A percentile compares a stretch with the other conserved stretches of the same genome.
Conservation (phyloP, 92 coral and sea anemone genomes). For the Phenganax stokvisi region DNA sequence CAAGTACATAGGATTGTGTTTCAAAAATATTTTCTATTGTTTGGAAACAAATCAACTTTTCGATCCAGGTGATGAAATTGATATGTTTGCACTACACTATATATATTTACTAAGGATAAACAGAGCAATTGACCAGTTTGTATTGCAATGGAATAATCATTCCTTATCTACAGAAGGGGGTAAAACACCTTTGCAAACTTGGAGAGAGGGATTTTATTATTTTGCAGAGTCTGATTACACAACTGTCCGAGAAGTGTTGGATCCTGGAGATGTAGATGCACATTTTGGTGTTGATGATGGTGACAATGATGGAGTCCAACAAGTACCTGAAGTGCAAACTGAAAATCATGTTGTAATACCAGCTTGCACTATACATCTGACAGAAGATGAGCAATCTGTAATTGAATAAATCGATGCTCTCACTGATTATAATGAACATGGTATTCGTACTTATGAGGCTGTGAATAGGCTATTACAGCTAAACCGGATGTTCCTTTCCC, state of each 20-base stretch:
- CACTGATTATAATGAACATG: too few species aligned
- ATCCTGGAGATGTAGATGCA: constrained; percentile 24
- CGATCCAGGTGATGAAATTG: constrained; percentile 38
- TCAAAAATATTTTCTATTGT: constrained; percentile 40
- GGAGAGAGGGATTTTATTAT: constrained; percentile 50
- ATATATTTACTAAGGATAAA: constrained; percentile 30
- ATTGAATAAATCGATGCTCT: too few species aligned
- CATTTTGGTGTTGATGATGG: constrained; percentile 48
- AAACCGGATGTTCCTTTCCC: too few species aligned
- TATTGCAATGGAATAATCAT: constrained; percentile 51
- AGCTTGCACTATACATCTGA: constrained; percentile 26
- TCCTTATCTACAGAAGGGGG: constrained; percentile 29
- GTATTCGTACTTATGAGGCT: too few species aligned
- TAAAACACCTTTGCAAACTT: constrained; percentile 35
- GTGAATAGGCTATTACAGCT: too few species aligned
- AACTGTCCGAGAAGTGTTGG: constrained; percentile 37
- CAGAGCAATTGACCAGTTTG: constrained; percentile 33
- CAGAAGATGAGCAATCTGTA: constrained; percentile 8
- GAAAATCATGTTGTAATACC: constrained; percentile 52
- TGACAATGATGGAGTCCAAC: constrained; percentile 20
- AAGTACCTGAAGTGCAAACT: constrained; percentile 44
- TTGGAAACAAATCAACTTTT: constrained; percentile 33
- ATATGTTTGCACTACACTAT: constrained; percentile 46
- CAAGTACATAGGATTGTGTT: constrained; percentile 13
- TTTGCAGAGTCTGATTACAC: constrained; percentile 39